Base-by-base conservation (phyloP, 2,888 invertebrate species). In the Andrena haemorrhoa region DNA sequence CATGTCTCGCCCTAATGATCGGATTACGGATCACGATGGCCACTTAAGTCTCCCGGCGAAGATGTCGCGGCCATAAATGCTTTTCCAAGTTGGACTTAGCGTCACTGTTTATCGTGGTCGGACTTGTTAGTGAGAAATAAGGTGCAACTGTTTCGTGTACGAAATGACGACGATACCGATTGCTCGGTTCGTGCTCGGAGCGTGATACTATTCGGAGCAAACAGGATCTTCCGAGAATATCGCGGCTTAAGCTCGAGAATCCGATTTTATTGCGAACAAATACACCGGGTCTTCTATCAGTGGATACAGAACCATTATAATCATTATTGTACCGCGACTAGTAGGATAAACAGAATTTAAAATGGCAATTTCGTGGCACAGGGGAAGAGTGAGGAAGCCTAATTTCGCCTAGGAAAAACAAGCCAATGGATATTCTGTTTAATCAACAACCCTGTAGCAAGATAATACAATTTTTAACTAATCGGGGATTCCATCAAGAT, bases 201-300 rank as follows among this genome's bases (percentile, higher is more conserved):
- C 79, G 79, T 79, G 79, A 79, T 79, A 79, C 56, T 23, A 23
- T 16, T 10, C 16, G 2, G n/a, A 71, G 16, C 61, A 79, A 79
- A 79, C 53, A 79, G 49, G 58, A 79, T 71, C 79, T 79, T 70
- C 56, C n/a, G 29, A 64, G 78, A 79, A 78, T 58, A 64, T 47
- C 73, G 64, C 29, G 6, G 33, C 2, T 41, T 71, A 71, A 71
- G 53, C 8, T 16, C 41, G 51, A 26, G 35, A 66, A 79, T 65
- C 53, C 71, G 60, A 79, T 79, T 71, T 71, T 79, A 79, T 51
- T 51, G 79, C 41, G 41, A 41, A 41, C 41, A 41, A 41, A 41
- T 41, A 8, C 65, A 16, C 20, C 4, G 10, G 65, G 53, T 49
- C 56, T 23, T 69, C 23, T 64, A 70, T 70, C 69, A 35, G 31